phyloP scores from a whole-genome alignment of 2,113 vertebrate species.

The Procapra przewalskii region DNA sequence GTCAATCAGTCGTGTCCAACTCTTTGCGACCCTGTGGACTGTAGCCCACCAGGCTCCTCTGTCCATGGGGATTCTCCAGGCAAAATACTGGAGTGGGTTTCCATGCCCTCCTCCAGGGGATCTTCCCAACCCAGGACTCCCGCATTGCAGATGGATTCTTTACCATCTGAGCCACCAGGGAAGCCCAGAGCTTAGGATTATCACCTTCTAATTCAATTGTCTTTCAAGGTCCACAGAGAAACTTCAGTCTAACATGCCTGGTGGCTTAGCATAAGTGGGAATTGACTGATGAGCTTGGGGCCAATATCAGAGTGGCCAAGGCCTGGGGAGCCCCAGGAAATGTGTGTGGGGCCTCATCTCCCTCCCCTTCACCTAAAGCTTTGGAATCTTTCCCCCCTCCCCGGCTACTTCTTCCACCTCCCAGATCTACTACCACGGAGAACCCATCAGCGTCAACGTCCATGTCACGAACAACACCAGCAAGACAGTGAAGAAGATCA shows the following conservation, averaged over 20 bases:
- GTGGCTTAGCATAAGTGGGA: background rate
- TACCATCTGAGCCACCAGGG: background rate
- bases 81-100: background rate
- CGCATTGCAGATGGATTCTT: background rate
- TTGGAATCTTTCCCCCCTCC: background rate
- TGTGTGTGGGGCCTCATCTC: background rate
- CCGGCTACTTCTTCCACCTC: background rate
- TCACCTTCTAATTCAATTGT: background rate
- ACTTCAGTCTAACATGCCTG: background rate
- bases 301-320: background rate
- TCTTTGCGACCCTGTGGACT: background rate
- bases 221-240: background rate
- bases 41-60: background rate
- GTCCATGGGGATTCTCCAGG: background rate
- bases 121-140: background rate
- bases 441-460: constrained; percentile 96
- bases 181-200: background rate
- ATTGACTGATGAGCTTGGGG: background rate
- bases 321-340: background rate
- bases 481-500: constrained; percentile 98
- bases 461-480: constrained; percentile 99
- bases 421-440: constrained; percentile 97
- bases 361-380: background rate
- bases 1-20: background rate
- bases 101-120: background rate